Evolutionary conservation across 2,888 invertebrate genomes (phyloP).

Genomic region (Eupsilia transversa): DNA sequence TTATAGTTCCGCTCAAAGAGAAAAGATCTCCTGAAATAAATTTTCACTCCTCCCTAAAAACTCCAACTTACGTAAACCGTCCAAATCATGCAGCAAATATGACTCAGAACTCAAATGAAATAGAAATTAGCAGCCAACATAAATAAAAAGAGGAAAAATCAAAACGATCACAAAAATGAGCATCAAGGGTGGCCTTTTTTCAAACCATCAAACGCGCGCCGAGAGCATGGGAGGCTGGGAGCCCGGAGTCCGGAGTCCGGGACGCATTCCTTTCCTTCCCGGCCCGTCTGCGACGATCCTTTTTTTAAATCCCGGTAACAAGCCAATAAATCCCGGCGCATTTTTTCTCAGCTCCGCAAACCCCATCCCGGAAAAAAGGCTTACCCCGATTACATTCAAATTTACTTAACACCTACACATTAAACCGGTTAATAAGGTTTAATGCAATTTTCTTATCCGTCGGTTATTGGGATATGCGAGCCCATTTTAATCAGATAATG

Average conservation of each 20-base stretch:
- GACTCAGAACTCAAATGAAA: constrained; percentile 39
- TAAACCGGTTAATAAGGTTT: constrained; percentile 87
- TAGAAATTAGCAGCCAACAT: constrained; percentile 67
- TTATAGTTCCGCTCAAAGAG: constrained; percentile 8
- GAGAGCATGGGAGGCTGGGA: constrained; percentile 68
- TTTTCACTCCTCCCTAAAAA: neutral
- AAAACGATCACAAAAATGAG: constrained; percentile 85
- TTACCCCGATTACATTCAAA: constrained; percentile 90
- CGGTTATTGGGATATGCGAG: constrained; percentile 73
- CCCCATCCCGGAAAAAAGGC: constrained; percentile 83
- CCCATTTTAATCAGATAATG: constrained; percentile 86
- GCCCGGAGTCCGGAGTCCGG: constrained; percentile 51
- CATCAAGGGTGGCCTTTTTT: constrained; percentile 79
- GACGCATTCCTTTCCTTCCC: constrained; percentile 83
- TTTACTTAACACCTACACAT: constrained; percentile 90
- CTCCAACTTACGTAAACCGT: neutral
- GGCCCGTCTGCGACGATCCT: constrained; percentile 82
- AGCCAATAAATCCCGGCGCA: constrained; percentile 90
- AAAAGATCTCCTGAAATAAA: neutral
- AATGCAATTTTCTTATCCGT: constrained; percentile 87
- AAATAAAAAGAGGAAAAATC: constrained; percentile 70
- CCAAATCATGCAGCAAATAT: constrained; percentile 21
- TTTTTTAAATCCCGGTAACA: constrained; percentile 90
- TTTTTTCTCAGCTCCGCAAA: constrained; percentile 80
- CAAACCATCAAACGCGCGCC: constrained; percentile 81